Conservation (phyloP, 2,113 vertebrate species). For the Etheostoma cragini region DNA sequence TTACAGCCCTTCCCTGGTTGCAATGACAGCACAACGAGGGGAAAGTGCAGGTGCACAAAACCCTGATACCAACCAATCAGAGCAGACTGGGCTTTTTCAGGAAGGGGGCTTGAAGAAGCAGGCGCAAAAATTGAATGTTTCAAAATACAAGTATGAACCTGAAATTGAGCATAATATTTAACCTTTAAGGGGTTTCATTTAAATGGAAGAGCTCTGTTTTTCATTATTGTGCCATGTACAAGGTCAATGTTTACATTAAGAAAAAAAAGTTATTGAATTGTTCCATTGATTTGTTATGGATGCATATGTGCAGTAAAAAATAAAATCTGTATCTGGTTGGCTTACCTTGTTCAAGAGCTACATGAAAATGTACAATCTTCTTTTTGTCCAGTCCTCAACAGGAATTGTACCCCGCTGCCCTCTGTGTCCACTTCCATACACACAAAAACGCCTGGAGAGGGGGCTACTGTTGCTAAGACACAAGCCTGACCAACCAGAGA, state of each 20-base stretch:
- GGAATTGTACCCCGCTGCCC: conserved; percentile 19
- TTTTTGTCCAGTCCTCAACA: conserved; percentile 18
- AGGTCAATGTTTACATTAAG: conserved; percentile 10
- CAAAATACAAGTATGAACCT: too few species aligned
- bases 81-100: too few species aligned
- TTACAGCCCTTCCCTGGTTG: too few species aligned
- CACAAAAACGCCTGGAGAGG: conserved; percentile 13
- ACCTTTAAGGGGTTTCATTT: background rate
- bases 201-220: background rate
- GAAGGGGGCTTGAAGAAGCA: too few species aligned
- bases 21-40: too few species aligned
- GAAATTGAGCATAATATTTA: too few species aligned
- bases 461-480: conserved; percentile 37
- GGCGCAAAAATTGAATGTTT: too few species aligned
- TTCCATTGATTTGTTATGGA: background rate
- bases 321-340: background rate
- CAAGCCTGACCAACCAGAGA: conserved; percentile 12
- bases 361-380: background rate
- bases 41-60: too few species aligned
- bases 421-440: conserved; percentile 25
- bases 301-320: background rate
- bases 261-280: background rate
- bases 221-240: background rate
- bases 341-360: background rate
- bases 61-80: too few species aligned